A percentile compares a stretch with the other conserved stretches of the same genome.
These are phyloP conservation scores for Cheilosia scutellata DNA, from an alignment of 2,888 invertebrate species.

Conservation along the genomic window DNA sequence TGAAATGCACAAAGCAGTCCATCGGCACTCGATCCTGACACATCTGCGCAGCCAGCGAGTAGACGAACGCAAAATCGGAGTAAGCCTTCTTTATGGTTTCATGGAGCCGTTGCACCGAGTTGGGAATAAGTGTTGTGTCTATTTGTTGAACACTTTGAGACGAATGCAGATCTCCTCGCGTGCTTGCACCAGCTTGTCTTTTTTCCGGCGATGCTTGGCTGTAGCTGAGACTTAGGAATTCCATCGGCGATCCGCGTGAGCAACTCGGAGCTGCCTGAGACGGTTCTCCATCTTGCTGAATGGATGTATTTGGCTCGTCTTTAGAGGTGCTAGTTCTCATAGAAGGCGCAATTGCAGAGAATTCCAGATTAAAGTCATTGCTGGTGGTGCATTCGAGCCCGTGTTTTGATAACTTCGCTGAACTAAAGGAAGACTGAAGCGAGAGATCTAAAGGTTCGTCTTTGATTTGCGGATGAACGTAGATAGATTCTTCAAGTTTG, in stretches of 20 bases:
- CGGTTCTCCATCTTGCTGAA: background rate
- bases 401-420: background rate
- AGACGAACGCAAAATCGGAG: constrained; percentile 83
- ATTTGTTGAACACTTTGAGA: constrained; percentile 31
- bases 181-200: background rate
- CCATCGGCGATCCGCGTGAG: constrained; percentile 45
- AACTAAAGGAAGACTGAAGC: constrained; percentile 15
- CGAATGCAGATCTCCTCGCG: constrained; percentile 14
- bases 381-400: background rate
- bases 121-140: constrained; percentile 77
- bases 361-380: constrained; percentile 53
- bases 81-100: constrained; percentile 78
- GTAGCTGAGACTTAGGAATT: constrained; percentile 47
- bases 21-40: constrained; percentile 82
- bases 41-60: constrained; percentile 83
- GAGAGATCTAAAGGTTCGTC: constrained; percentile 59
- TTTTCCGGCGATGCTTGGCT: constrained; percentile 46
- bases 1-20: constrained; percentile 83
- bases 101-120: constrained; percentile 79
- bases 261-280: constrained; percentile 23
- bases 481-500: constrained; percentile 27
- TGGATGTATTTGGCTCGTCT: background rate
- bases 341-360: constrained; percentile 10
- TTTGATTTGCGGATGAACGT: constrained; percentile 53
- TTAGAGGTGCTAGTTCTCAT: background rate